These are phyloP conservation scores for Drosophila kurseongensis DNA, from an alignment of 1,140 invertebrate genomes.

Conservation along the genomic window DNA sequence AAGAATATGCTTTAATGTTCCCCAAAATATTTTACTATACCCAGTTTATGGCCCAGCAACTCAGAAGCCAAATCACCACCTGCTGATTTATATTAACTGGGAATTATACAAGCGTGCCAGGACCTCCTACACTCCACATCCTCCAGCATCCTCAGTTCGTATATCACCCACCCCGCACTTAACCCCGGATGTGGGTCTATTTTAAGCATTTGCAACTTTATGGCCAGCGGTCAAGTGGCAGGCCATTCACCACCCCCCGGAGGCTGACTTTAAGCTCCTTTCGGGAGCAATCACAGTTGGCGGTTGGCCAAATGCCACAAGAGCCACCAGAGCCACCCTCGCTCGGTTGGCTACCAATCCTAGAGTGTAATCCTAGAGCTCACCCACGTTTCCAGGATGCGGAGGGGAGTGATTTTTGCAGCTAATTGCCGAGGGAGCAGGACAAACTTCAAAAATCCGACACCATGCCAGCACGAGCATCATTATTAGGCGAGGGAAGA, in stretches of 20 bases:
- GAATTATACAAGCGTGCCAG: conserved; percentile 57
- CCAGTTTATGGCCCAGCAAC: conserved; percentile 6
- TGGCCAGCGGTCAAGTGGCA: conserved; percentile 54
- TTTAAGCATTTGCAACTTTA: conserved; percentile 74
- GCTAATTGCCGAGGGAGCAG: conserved; percentile 55
- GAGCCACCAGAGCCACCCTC: conserved; percentile 16
- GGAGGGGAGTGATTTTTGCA: conserved; percentile 8
- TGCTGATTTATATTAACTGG: conserved; percentile 73
- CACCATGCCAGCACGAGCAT: conserved; percentile 25
- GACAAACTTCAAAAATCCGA: conserved; percentile 52
- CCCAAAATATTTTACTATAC: conserved; percentile 6
- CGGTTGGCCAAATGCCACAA: conserved; percentile 38
- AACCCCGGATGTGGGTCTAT: conserved; percentile 54
- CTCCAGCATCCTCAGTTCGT: neutral
- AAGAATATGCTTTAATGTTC: neutral
- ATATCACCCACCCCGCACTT: conserved; percentile 28
- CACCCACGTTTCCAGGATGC: neutral
- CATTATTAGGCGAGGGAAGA: conserved; percentile 27
- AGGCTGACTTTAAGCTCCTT: conserved; percentile 33
- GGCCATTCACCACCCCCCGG: conserved; percentile 12
- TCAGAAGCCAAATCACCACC: conserved; percentile 55
- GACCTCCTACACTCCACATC: neutral
- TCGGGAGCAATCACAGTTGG: conserved; percentile 55
- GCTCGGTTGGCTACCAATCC: neutral
- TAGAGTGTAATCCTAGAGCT: conserved; percentile 39